These are phyloP conservation scores for Caradrina kadenii DNA, from an alignment of 2,888 invertebrate species.

Conservation along the genomic window DNA sequence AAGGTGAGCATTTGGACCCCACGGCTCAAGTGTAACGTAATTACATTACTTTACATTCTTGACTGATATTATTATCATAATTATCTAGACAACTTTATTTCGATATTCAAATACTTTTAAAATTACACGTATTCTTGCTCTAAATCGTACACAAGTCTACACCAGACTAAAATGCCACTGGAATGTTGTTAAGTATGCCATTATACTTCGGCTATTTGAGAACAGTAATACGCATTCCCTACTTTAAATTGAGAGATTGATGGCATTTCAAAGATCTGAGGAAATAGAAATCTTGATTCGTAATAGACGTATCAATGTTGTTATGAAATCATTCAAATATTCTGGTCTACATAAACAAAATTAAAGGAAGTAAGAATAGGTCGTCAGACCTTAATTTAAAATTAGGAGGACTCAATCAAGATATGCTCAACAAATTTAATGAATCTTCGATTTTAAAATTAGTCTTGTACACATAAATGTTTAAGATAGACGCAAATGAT, in stretches of 20 bases:
- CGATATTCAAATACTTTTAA: not conserved
- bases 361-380: constrained; percentile 6
- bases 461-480: not conserved
- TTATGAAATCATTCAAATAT: constrained; percentile 27
- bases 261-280: constrained; percentile 25
- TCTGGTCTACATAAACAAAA: constrained; percentile 16
- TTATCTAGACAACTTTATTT: not conserved
- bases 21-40: no score
- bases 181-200: not conserved
- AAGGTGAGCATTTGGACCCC: no score
- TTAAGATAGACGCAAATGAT: not conserved
- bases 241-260: constrained; percentile 27
- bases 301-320: constrained; percentile 13
- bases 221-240: constrained; percentile 1
- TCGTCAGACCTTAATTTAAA: not conserved
- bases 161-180: not conserved
- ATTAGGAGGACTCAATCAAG: not conserved
- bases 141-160: not conserved
- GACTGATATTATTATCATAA: not conserved
- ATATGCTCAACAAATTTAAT: not conserved
- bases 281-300: constrained; percentile 11
- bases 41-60: not conserved
- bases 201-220: constrained; percentile 4
- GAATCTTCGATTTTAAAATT: not conserved
- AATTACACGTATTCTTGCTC: not conserved